phyloP scores from a whole-genome alignment of 2,113 vertebrate species.

The Psilopogon haemacephalus region DNA sequence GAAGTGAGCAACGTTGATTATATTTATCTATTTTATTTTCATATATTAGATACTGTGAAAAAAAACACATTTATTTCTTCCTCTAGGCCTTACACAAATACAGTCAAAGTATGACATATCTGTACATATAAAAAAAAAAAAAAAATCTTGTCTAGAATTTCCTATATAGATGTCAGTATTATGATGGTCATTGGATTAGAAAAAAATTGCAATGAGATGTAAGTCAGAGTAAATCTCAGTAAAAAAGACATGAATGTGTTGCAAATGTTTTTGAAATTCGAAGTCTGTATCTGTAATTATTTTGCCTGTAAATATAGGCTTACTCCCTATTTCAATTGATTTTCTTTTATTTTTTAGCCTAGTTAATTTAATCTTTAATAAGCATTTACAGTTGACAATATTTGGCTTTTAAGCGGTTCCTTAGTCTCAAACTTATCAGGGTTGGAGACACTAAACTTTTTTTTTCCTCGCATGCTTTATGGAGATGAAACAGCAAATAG shows the following conservation, averaged over 20 bases:
- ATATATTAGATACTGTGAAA: constrained; percentile 15
- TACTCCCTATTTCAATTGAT: constrained; percentile 37
- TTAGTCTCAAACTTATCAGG: constrained; percentile 21
- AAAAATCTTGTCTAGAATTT: constrained; percentile 33
- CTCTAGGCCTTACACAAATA: constrained; percentile 42
- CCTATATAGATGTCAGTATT: neutral
- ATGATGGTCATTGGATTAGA: constrained; percentile 1
- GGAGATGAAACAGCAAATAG: constrained; percentile 36
- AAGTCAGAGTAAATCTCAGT: constrained; percentile 9
- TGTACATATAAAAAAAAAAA: constrained; percentile 24
- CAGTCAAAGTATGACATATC: constrained; percentile 39
- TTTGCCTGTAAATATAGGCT: neutral
- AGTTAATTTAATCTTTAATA: constrained; percentile 41
- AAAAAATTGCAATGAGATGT: constrained; percentile 21
- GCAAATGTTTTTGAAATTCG: neutral
- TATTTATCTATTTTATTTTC: constrained; percentile 41
- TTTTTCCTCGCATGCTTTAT: neutral
- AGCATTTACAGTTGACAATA: constrained; percentile 29
- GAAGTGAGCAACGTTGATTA: neutral
- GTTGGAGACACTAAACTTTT: neutral
- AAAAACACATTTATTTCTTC: constrained; percentile 27
- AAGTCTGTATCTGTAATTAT: neutral
- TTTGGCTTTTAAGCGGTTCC: constrained; percentile 1
- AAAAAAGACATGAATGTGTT: constrained; percentile 5
- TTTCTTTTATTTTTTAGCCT: constrained; percentile 40